Conservation (phyloP, 2,797 vertebrate genomes). For the Phalanger gymnotis region DNA sequence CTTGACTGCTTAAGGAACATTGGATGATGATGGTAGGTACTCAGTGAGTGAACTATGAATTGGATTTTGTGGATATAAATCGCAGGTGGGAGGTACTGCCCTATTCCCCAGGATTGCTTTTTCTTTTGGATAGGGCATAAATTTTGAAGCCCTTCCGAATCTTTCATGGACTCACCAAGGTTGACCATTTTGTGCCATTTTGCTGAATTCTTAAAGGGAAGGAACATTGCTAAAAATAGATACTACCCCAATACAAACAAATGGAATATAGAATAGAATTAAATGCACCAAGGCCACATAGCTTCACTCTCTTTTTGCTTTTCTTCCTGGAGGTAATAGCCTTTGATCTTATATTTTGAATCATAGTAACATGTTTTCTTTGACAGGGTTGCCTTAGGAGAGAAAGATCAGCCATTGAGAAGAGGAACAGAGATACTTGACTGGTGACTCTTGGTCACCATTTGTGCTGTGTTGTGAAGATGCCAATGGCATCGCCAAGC, state of each 20-base stretch:
- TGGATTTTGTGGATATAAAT: background rate
- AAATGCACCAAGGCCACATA: constrained; percentile 29
- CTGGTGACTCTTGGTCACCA: background rate
- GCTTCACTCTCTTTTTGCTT: background rate
- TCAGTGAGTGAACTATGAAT: background rate
- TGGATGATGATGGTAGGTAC: background rate
- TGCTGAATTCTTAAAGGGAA: constrained; percentile 47
- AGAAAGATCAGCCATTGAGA: background rate
- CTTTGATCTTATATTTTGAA: background rate
- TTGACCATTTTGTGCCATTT: constrained; percentile 33
- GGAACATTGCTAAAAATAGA: constrained; percentile 59
- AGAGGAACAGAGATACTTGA: background rate
- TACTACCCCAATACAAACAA: background rate
- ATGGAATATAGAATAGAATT: background rate
- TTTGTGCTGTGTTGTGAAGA: background rate
- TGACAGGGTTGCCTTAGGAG: background rate
- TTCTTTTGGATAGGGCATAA: background rate
- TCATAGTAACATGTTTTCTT: constrained; percentile 12
- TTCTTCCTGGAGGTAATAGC: background rate
- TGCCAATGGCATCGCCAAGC: background rate
- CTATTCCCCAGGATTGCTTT: background rate
- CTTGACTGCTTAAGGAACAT: background rate
- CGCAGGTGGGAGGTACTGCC: background rate
- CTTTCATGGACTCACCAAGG: background rate
- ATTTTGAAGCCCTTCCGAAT: background rate